Conservation (phyloP, 1,140 invertebrate genomes). For the Scaptomyza montana region DNA sequence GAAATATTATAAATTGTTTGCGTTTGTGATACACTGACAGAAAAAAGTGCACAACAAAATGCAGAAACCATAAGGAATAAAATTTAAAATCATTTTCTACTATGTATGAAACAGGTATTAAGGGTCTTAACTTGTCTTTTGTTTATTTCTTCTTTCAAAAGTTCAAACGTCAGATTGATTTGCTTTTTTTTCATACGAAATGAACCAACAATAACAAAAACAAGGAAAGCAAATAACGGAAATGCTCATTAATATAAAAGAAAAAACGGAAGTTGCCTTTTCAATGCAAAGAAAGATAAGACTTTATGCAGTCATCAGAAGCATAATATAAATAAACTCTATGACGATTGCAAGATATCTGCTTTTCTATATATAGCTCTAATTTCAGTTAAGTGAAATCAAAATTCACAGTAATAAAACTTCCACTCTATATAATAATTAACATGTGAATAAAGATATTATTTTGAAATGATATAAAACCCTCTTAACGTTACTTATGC, state of each 20-base stretch:
- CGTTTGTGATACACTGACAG: conserved; percentile 9
- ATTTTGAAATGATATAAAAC: background rate
- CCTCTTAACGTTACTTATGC: conserved; percentile 5
- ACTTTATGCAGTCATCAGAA: conserved; percentile 33
- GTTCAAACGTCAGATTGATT: conserved; percentile 23
- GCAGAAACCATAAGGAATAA: too few species aligned
- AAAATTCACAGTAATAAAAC: background rate
- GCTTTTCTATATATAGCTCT: background rate
- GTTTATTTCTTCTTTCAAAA: conserved; percentile 5
- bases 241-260: conserved; percentile 53
- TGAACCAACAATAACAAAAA: conserved; percentile 26
- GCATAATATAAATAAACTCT: conserved; percentile 4
- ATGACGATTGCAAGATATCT: background rate
- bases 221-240: conserved; percentile 48
- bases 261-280: conserved; percentile 59
- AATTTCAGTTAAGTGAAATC: background rate
- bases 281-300: conserved; percentile 62
- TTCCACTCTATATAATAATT: background rate
- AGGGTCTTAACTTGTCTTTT: conserved; percentile 15
- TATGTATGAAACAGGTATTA: conserved; percentile 30
- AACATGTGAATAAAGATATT: conserved; percentile 4
- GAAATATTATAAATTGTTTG: conserved; percentile 41
- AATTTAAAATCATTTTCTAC: too few species aligned
- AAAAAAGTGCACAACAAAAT: too few species aligned
- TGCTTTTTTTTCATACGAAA: conserved; percentile 39